Evolutionary conservation across 2,113 vertebrate species (phyloP).

Genomic region (Axis porcinus): DNA sequence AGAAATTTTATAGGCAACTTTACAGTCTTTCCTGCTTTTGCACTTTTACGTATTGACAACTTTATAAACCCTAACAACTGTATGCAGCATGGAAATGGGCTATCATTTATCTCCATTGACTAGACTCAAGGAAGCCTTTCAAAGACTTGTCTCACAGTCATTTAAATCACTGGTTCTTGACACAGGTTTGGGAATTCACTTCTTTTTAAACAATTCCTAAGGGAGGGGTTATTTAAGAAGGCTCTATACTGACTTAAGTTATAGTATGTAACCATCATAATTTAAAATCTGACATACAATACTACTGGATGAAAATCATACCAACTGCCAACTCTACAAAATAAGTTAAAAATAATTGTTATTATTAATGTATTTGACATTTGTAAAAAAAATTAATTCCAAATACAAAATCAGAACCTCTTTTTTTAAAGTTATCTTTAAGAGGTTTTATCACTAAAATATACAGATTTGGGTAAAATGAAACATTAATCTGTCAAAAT

Average conservation of each 20-base stretch:
- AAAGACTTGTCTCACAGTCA: slow-evolving; percentile 53
- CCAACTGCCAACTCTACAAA: slow-evolving; percentile 47
- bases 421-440: slow-evolving; percentile 35
- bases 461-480: slow-evolving; percentile 46
- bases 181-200: slow-evolving; percentile 46
- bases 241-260: slow-evolving; percentile 41
- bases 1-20: slow-evolving; percentile 66
- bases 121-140: slow-evolving; percentile 53
- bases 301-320: slow-evolving; percentile 50
- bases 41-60: slow-evolving; percentile 58
- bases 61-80: slow-evolving; percentile 65
- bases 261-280: slow-evolving; percentile 34
- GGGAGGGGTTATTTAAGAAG: slow-evolving; percentile 58
- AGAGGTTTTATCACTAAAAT: slow-evolving; percentile 46
- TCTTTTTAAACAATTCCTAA: slow-evolving; percentile 53
- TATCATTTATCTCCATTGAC: slow-evolving; percentile 67
- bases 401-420: slow-evolving; percentile 46
- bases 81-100: slow-evolving; percentile 73
- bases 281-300: slow-evolving; percentile 53
- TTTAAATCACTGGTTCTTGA: slow-evolving; percentile 68
- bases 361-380: slow-evolving; percentile 50
- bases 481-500: slow-evolving; percentile 49
- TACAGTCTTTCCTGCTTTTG: slow-evolving; percentile 63
- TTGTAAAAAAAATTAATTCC: neutral
- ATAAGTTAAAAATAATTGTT: slow-evolving; percentile 50